Evolutionary conservation across 2,888 invertebrate species (phyloP), one percentile per base, ranked within the genome.

Genomic region (Nephrocerus scutellatus): DNA sequence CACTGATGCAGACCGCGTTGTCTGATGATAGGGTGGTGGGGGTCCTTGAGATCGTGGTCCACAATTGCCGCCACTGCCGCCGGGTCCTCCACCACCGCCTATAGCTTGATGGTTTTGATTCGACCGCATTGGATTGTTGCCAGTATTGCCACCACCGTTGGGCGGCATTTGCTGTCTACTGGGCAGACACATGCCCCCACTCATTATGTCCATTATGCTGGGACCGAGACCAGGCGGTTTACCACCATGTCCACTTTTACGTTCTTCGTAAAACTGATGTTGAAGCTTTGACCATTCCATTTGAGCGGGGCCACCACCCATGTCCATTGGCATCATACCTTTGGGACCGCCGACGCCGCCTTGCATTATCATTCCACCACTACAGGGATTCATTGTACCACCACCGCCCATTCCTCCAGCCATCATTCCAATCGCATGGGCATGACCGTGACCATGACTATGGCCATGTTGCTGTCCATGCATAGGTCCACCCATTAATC

Each of bases 211-310:
- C 38, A 47, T 47, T 20, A 39, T 34, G 12, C 39, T 35, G 6
- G 34, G 18, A 9, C 13, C 29, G 23, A n/a, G n/a, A 2, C 33
- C 36, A 3, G 44, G 34, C 14, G 46, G 36, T 21, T 46, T 44
- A 7, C 43, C 39, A 43, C 59, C 60, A 5, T 60, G 73, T 64
- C 67, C 73, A 63, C 69, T 74, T 5, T 56, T 29, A 61, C 73
- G 74, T 64, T 67, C 77, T 54, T 89, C 88, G 56, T 82, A 82
- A 69, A 84, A 88, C 65, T 89, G 87, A 59, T 86, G 83, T 58
- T 90, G 90, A 51, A 91, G 69, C 66, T 91, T 89, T 56, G 86
- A 84, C 92, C 92, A 92, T 62, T 92, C 91, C 65, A 87, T 76
- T 67, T 84, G 84, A 5, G 79, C 79, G 48, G 75, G 69, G 23